Percentiles rank a stretch among this genome's conserved stretches.
Evolutionary conservation across 2,113 vertebrate species (phyloP).

Genomic region (Gallinago paraguaiae): DNA sequence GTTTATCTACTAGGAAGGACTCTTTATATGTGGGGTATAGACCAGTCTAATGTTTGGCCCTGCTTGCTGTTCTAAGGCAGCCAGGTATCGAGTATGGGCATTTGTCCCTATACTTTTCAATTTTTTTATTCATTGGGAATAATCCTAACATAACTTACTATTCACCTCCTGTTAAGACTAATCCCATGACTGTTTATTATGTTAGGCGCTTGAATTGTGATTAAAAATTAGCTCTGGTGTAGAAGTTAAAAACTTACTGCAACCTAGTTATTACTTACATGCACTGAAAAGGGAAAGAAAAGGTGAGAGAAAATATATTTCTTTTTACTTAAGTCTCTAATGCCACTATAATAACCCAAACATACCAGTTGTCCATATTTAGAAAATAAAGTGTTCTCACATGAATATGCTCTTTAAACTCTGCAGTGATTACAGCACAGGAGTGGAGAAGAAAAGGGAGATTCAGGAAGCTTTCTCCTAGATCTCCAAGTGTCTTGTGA

Average conservation of each 20-base stretch:
- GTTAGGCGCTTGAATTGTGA: background rate
- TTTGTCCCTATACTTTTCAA: background rate
- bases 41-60: background rate
- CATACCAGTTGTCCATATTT: background rate
- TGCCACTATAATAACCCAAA: background rate
- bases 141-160: background rate
- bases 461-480: background rate
- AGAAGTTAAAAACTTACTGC: background rate
- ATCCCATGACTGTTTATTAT: background rate
- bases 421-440: background rate
- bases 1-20: background rate
- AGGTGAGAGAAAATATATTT: background rate
- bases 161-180: background rate
- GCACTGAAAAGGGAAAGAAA: background rate
- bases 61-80: background rate
- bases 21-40: background rate
- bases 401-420: conserved; percentile 23
- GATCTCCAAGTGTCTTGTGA: background rate
- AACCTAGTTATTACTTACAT: background rate
- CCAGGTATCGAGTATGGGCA: background rate
- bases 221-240: background rate
- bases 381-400: conserved; percentile 8
- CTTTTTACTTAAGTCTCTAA: background rate
- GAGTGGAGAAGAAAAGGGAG: background rate
- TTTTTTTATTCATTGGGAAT: background rate